Conservation (phyloP, 2,113 vertebrate genomes). For the Oncorhynchus clarkii region DNA sequence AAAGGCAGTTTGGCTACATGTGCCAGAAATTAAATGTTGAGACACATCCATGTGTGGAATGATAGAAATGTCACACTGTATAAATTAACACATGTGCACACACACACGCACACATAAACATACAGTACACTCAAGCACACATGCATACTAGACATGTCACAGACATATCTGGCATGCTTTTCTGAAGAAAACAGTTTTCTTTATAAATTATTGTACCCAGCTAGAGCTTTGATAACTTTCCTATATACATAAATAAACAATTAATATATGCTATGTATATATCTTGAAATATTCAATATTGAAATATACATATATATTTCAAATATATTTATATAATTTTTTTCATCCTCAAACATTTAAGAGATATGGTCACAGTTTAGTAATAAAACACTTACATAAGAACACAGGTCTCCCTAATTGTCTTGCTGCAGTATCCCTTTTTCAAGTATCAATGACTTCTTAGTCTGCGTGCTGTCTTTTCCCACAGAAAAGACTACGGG, state of each 20-base stretch:
- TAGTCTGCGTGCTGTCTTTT: background rate
- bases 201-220: slow-evolving; percentile 68
- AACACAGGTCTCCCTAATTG: slow-evolving; percentile 56
- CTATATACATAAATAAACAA: slow-evolving; percentile 79
- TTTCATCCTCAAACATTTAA: slow-evolving; percentile 73
- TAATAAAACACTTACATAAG: slow-evolving; percentile 70
- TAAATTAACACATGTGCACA: slow-evolving; percentile 45
- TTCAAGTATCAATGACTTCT: slow-evolving; percentile 20
- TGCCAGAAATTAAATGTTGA: slow-evolving; percentile 56
- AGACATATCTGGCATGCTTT: slow-evolving; percentile 74
- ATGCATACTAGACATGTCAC: slow-evolving; percentile 74
- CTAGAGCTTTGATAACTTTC: slow-evolving; percentile 71
- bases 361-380: slow-evolving; percentile 79
- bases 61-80: slow-evolving; percentile 62
- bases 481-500: background rate
- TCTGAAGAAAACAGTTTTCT: slow-evolving; percentile 68
- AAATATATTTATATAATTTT: slow-evolving; percentile 73
- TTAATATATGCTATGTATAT: slow-evolving; percentile 77
- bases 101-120: slow-evolving; percentile 34
- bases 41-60: slow-evolving; percentile 63
- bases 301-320: slow-evolving; percentile 75
- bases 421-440: slow-evolving; percentile 69
- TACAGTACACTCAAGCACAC: slow-evolving; percentile 52
- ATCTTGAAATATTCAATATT: slow-evolving; percentile 73
- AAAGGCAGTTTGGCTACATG: slow-evolving; percentile 73